Percentiles rank a stretch among this genome's conserved stretches.
phyloP scores from a whole-genome alignment of 2,797 vertebrate genomes.

The Platalea minor region DNA sequence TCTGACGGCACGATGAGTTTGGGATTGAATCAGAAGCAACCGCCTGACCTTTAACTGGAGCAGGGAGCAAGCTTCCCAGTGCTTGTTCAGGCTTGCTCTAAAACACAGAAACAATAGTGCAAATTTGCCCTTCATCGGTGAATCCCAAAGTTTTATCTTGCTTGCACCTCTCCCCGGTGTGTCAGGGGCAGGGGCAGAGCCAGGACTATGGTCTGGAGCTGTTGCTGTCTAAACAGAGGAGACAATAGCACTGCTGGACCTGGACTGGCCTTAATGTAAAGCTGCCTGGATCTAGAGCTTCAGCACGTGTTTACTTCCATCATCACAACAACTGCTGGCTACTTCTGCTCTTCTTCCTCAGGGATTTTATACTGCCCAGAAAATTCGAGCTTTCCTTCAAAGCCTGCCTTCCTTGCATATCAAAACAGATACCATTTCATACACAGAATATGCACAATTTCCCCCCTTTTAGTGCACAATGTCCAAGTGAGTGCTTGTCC shows the following conservation, averaged over 20 bases:
- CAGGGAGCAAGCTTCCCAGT: neutral
- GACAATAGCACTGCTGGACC: neutral
- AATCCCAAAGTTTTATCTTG: neutral
- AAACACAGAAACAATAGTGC: neutral
- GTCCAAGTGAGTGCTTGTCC: neutral
- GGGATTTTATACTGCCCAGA: neutral
- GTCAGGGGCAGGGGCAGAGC: fast-evolving
- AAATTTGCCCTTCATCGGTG: neutral
- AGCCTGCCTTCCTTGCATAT: neutral
- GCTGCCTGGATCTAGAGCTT: neutral
- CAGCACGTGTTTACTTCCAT: neutral
- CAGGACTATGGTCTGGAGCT: neutral
- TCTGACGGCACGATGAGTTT: neutral
- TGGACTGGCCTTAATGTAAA: neutral
- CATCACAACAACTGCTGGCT: neutral
- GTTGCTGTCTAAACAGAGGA: neutral
- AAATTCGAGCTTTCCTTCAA: neutral
- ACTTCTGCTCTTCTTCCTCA: neutral
- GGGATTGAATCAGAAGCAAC: neutral
- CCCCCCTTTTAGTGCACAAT: neutral
- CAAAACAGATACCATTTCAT: neutral
- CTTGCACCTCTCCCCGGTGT: neutral
- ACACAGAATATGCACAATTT: neutral
- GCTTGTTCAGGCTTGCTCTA: neutral
- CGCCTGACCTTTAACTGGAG: neutral